A percentile compares a stretch with the other conserved stretches of the same genome.
Conservation (phyloP, 2,888 invertebrate species). For the Notocelia uddmanniana region DNA sequence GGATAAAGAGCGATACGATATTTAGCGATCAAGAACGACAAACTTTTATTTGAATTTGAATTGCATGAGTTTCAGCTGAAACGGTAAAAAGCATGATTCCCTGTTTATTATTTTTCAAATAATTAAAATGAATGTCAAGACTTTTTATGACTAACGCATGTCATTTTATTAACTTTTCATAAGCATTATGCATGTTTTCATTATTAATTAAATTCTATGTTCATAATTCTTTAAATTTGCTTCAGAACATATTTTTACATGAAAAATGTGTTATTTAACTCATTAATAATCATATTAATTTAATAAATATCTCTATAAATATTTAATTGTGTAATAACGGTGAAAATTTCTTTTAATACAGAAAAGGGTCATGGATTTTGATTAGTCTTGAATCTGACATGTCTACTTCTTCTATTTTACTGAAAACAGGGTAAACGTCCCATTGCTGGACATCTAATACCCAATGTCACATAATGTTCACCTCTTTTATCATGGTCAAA, state of each 20-base stretch:
- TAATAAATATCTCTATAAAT: too few species aligned
- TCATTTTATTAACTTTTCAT: constrained; percentile 22
- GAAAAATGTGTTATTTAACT: background rate
- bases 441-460: too few species aligned
- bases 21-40: constrained; percentile 76
- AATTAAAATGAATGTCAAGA: constrained; percentile 12
- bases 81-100: constrained; percentile 54
- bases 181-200: constrained; percentile 24
- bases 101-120: background rate
- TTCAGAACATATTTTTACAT: background rate
- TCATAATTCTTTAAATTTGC: background rate
- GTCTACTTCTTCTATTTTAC: too few species aligned
- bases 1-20: constrained; percentile 61
- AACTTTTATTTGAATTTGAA: constrained; percentile 49
- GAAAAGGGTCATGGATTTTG: too few species aligned
- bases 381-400: too few species aligned
- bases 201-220: background rate
- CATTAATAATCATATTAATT: background rate
- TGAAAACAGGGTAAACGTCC: too few species aligned
- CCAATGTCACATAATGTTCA: too few species aligned
- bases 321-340: too few species aligned
- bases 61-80: constrained; percentile 11
- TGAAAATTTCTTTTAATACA: too few species aligned
- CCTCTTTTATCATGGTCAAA: too few species aligned
- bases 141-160: constrained; percentile 33